A percentile compares a stretch with the other conserved stretches of the same genome.
Conservation (phyloP, 2,888 invertebrate species). For the Mycalesis mineus region DNA sequence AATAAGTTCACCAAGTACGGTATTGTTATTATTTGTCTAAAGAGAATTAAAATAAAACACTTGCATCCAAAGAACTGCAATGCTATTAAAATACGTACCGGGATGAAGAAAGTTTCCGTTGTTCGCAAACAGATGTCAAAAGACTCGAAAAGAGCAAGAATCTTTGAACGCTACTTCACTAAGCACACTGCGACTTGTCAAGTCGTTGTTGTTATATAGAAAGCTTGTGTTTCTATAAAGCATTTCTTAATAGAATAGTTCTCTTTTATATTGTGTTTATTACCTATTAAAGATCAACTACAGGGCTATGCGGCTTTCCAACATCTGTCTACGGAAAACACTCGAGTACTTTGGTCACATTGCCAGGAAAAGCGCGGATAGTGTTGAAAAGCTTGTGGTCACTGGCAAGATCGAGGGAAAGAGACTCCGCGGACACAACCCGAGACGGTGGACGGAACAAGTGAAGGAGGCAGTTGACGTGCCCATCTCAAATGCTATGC, state of each 20-base stretch:
- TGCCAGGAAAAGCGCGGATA: no score
- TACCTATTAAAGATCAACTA: no score
- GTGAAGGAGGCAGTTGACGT: no score
- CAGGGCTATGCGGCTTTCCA: no score
- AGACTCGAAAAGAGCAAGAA: constrained; percentile 25
- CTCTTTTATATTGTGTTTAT: not conserved
- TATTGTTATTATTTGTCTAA: not conserved
- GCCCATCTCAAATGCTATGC: no score
- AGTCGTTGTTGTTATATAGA: not conserved
- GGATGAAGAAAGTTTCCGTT: constrained; percentile 17
- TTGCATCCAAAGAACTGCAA: not conserved
- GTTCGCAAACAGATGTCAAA: constrained; percentile 28
- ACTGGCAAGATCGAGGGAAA: no score
- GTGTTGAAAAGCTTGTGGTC: no score
- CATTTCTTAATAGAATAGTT: not conserved
- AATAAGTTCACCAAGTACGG: no score
- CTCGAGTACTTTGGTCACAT: no score
- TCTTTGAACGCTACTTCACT: constrained; percentile 15
- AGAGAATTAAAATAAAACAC: not conserved
- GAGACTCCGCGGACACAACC: no score
- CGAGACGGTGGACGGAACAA: no score
- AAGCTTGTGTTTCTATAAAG: not conserved
- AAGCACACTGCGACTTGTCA: constrained; percentile 1
- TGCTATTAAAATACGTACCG: not conserved
- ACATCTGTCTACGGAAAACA: no score